phyloP scores from a whole-genome alignment of 2,797 vertebrate species.

The Falco cherrug region DNA sequence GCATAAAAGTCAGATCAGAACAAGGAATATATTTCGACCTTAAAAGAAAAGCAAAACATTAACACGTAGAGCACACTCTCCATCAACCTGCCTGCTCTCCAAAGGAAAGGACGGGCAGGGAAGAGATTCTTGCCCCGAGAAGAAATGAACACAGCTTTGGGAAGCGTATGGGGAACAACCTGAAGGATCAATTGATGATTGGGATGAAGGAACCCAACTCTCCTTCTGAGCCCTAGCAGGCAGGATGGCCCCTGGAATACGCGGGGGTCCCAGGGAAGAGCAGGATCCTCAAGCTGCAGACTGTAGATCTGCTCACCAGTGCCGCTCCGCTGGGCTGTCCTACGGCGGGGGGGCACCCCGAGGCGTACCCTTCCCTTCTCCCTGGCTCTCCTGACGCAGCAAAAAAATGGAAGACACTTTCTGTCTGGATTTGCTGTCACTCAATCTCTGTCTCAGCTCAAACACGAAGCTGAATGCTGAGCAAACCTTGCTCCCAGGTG shows the following conservation, averaged over 20 bases:
- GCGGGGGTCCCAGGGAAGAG: rapidly evolving
- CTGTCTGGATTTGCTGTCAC: not conserved
- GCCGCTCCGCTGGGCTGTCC: not conserved
- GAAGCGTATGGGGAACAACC: not conserved
- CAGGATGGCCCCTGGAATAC: not conserved
- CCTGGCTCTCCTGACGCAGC: not conserved
- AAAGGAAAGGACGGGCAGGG: not conserved
- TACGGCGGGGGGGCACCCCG: not conserved
- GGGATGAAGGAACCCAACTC: not conserved
- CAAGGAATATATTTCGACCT: not conserved
- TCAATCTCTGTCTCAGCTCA: not conserved
- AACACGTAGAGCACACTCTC: not conserved
- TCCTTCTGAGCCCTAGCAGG: not conserved
- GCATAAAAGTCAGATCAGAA: not conserved
- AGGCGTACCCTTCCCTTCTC: not conserved
- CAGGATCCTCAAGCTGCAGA: not conserved
- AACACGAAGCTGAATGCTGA: not conserved
- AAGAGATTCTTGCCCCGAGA: not conserved
- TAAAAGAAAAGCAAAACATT: not conserved
- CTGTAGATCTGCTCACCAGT: not conserved
- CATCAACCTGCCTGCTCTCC: not conserved
- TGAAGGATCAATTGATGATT: rapidly evolving
- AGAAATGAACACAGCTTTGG: not conserved
- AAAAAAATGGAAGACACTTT: not conserved
- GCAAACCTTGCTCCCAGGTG: not conserved